Base-by-base conservation (phyloP, 2,888 invertebrate genomes). In the Fabriciana adippe region DNA sequence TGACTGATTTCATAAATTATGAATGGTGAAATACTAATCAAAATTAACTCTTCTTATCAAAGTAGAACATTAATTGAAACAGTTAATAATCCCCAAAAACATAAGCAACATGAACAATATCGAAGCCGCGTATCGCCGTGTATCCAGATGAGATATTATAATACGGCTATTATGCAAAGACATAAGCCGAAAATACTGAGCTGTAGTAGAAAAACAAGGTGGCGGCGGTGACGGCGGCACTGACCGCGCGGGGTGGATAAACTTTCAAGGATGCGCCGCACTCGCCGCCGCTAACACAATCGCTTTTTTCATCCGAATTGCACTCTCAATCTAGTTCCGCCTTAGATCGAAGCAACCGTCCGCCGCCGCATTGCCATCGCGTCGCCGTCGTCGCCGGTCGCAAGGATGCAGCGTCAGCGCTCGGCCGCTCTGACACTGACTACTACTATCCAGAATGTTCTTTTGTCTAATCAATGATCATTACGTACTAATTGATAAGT, bases 211-310 rank as follows among this genome's bases (percentile, higher is more conserved):
- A 76, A 76, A 76, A 68, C 75, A 70, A 67, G 76, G 73, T 75
- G 77, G 72, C 76, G 79, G 55, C 71, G 75, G 69, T 76, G 77
- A 74, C 76, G 79, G 74, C 79, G 82, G 76, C 85, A 80, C 74
- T 80, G 85, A 81, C 82, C 81, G 83, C 81, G 79, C 82, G 86
- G 75, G 87, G 87, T 86, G 82, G 83, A 79, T 85, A 81, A 85
- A 85, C 88, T 86, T 78, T 88, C 88, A 86, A 87, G 88, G 88
- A 82, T 83, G 84, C 81, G 80, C 78, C 78, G 62, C 64, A 66
- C 65, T 64, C 67, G 67, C 68, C 59, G 50, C 59, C 69, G 62
- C 63, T 51, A 56, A 55, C 68, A 64, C 65, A 61, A 61, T 64
- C 66, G 56, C 66, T 78, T 80, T 79, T 78, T 79, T 73, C 73